A percentile compares a stretch with the other conserved stretches of the same genome.
Conservation (phyloP, 2,888 invertebrate species). For the Drosophila sordidula region DNA sequence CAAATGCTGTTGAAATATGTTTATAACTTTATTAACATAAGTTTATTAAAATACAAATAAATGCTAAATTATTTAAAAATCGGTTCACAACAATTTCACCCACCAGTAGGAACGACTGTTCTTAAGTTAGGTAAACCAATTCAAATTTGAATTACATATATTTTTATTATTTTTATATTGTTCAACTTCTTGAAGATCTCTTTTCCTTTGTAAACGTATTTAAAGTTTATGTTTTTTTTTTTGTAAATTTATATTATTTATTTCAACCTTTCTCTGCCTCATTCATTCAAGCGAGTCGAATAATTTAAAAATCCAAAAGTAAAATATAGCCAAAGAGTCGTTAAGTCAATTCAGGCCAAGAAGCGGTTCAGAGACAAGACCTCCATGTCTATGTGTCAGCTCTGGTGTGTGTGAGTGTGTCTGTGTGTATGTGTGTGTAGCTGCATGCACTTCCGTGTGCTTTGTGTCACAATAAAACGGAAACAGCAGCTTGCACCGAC, state of each 20-base stretch:
- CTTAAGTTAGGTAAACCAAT: too few species aligned
- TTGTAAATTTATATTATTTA: not conserved
- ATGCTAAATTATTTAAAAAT: too few species aligned
- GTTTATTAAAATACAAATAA: not conserved
- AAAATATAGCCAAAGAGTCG: not conserved
- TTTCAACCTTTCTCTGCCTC: not conserved
- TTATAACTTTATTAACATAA: too few species aligned
- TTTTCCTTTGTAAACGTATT: too few species aligned
- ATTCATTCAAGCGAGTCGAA: not conserved
- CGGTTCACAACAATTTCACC: too few species aligned
- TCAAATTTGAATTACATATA: too few species aligned
- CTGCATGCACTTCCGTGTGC: constrained; percentile 59
- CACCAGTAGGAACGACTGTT: too few species aligned
- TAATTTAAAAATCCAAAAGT: constrained; percentile 6
- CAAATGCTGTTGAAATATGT: too few species aligned
- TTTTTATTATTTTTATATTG: too few species aligned
- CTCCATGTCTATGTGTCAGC: not conserved
- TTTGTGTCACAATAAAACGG: constrained; percentile 66
- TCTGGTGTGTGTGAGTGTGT: not conserved
- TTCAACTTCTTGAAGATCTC: too few species aligned
- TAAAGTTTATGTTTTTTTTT: not conserved
- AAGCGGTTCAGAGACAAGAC: not conserved
- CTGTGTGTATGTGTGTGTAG: constrained; percentile 1
- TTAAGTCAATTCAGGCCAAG: constrained; percentile 9
- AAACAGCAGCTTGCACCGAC: constrained; percentile 58